Base-by-base conservation (phyloP, 2,113 vertebrate species). In the Halichoeres trimaculatus region DNA sequence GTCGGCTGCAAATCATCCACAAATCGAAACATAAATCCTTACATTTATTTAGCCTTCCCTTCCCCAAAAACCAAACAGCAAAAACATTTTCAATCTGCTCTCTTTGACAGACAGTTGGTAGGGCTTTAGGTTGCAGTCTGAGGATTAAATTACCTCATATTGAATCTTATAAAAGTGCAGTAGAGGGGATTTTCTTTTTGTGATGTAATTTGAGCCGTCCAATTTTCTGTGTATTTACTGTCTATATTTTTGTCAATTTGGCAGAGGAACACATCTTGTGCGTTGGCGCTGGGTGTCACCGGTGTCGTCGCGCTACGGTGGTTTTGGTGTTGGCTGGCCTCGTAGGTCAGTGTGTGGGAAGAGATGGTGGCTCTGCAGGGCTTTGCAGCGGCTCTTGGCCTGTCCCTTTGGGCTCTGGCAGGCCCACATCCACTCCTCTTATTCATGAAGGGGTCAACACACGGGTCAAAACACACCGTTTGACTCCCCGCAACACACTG, bases 161-260 rank as follows among this genome's bases (percentile, higher is more conserved):
- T 89, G 92, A 88, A 90, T 91, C 81, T 83, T 90, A 92, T 92
- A 90, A 92, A 87, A 91, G 80, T 89, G 85, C 88, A 89, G 87
- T 91, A 81, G 81, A 87, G 77, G 61, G 88, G 90, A 89, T 92
- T 89, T 91, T 91, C 88, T 90, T 88, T 90, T 89, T 85, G 72
- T 84, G 83, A 88, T 92, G 90, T 93, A 87, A 93, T 93, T 92
- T 89, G 85, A 90, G 85, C 85, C 47, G 89, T 93, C 92, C 92
- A 94, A 94, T 95, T 93, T 91, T 93, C 90, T 74, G 84, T 78
- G 85, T 92, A 92, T 94, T 93, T 94, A 93, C 89, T 89, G 88
- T 91, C 93, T 93, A 88, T 92, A 90, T 92, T 91, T 89, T 93
- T 93, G 91, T 92, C 90, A 93, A 91, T 94, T 93, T 94, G 89